A percentile compares a stretch with the other conserved stretches of the same genome.
phyloP scores from a whole-genome alignment of 2,797 vertebrate species.

The Glossophaga mutica region DNA sequence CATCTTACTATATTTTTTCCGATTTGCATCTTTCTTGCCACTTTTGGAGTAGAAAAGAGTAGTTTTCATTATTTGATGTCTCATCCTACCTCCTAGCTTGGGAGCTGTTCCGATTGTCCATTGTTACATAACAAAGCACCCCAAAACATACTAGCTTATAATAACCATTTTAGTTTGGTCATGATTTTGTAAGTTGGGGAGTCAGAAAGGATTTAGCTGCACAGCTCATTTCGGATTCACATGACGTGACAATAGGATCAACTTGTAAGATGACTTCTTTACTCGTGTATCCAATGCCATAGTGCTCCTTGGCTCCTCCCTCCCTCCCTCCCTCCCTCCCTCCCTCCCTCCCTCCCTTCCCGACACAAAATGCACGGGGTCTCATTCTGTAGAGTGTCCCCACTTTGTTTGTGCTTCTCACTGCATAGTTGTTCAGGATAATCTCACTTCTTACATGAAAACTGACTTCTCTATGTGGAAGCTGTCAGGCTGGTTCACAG shows the following conservation, averaged over 20 bases:
- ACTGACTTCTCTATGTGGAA: neutral
- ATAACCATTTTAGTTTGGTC: neutral
- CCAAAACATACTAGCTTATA: neutral
- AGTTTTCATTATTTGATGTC: slow-evolving; percentile 10
- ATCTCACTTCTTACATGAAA: neutral
- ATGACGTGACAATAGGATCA: neutral
- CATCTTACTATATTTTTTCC: neutral
- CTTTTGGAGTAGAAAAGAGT: neutral
- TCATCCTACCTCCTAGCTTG: neutral
- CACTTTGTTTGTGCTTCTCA: neutral
- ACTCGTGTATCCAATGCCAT: neutral
- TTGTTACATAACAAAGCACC: neutral
- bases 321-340: neutral
- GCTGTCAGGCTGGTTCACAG: neutral
- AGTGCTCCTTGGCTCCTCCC: neutral
- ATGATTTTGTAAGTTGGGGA: neutral
- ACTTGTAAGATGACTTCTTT: neutral
- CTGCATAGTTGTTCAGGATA: neutral
- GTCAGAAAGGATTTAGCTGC: neutral
- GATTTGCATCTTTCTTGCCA: neutral
- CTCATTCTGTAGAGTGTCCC: neutral
- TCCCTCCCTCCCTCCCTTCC: neutral
- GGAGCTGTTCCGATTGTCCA: neutral
- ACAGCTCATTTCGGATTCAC: neutral
- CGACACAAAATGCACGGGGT: too few species aligned